Base-by-base conservation (phyloP, 2,797 vertebrate genomes). In the Alosa sapidissima region DNA sequence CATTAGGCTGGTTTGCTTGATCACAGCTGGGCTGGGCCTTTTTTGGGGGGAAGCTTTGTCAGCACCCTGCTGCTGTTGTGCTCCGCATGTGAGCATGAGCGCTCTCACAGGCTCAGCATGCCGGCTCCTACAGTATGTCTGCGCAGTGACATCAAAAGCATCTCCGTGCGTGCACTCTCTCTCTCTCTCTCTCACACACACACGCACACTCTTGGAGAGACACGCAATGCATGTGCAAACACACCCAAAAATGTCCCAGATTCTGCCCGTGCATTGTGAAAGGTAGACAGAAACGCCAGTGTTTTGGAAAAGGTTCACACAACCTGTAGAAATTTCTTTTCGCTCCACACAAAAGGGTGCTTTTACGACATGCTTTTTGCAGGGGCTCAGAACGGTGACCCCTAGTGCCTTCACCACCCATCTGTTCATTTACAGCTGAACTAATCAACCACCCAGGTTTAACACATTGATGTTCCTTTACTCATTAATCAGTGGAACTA, bases 171-270 rank as follows among this genome's bases (percentile, higher is more conserved):
- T 19, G 45, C 6, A 21, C 72, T 9, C 72, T 4, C 36, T 4
- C 68, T 28, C 55, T 21, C 55, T n/a, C 55, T n/a, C 55, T 16
- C 3, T 24, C 8, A 68, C n/a, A 48, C 48, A 81, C 60, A 82
- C 45, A 85, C 36, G 85, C 86, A 45, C 49, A 81, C 83, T 87
- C 86, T 87, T 84, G 3, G 54, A 81, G 83, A 84, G 78, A 75
- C 55, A 85, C 62, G 85, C 82, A 87, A 89, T 2, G 81, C 82
- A 78, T 78, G 72, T 78, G 72, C 72, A 78, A 78, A 78, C 72
- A 78, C 36, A 78, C 72, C 72, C 36, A 78, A 78, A 78, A 78
- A 78, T 78, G 72, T 21, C 72, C 36, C 36, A 78, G 72, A 78
- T 78, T 78, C 72, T 78, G 72, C 72, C 21, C 19, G 72, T 7